Base-by-base conservation (phyloP, 2,888 invertebrate species). In the Zelleria hepariella region DNA sequence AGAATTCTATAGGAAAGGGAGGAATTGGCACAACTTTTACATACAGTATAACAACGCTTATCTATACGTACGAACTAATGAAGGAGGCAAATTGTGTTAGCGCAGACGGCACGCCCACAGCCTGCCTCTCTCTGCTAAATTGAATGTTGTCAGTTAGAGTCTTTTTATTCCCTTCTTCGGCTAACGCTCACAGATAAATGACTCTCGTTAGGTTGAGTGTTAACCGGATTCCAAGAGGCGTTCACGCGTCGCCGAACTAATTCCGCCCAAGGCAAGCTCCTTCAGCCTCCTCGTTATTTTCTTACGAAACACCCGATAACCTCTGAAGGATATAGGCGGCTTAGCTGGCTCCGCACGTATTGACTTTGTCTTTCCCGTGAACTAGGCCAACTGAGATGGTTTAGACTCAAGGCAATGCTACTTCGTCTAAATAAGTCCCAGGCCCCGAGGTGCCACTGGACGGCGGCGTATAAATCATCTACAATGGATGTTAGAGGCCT, bases 71-170 rank as follows among this genome's bases (percentile, higher is more conserved):
- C 21, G 10, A 49, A 69, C 73, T 74, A 75, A 77, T 68, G 67
- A 74, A 73, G 69, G 71, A 71, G 70, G 69, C 68, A 70, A 71
- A 73, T 67, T 67, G 67, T 70, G 68, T 66, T 66, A 62, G 63
- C 58, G 63, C 63, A 66, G 63, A 56, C 63, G 66, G 66, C 63
- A 61, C 66, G 66, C 64, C 56, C 61, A 58, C 62, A 65, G 57
- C 61, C 62, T 55, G 64, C 64, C 66, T 67, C 61, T 64, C 65
- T 70, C 67, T 65, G 66, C 68, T 65, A 67, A 74, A 73, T 74
- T 72, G 68, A 71, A 73, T 68, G 67, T 66, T 67, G 67, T 71
- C 69, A 67, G 69, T 72, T 72, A 70, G 66, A 68, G 68, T 68
- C 64, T 64, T 69, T 69, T 68, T 68, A 68, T 65, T 69, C 62